A percentile compares a stretch with the other conserved stretches of the same genome.
Conservation (phyloP, 1,140 invertebrate species). For the Zaprionus tsacasi region DNA sequence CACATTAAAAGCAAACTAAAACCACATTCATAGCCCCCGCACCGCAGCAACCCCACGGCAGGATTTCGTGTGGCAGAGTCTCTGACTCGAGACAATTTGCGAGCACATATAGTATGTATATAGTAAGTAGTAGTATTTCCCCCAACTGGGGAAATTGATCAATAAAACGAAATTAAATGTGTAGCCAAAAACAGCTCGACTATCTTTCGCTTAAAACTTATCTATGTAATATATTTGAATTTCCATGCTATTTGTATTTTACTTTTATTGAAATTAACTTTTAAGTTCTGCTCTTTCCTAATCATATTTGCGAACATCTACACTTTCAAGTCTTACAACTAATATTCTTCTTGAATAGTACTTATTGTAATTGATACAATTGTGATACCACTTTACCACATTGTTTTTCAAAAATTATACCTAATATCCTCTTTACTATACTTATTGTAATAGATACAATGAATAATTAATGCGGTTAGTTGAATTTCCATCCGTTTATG, state of each 20-base stretch:
- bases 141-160: conserved; percentile 3
- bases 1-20: conserved; percentile 33
- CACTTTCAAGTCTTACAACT: not conserved
- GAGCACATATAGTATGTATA: not conserved
- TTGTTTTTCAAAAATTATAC: not conserved
- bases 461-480: conserved; percentile 34
- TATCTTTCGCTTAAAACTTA: not conserved
- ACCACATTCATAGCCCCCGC: conserved; percentile 4
- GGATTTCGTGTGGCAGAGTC: not conserved
- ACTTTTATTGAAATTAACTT: not conserved
- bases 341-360: not conserved
- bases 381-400: not conserved
- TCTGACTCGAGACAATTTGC: conserved; percentile 5
- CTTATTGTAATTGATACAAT: conserved; percentile 8
- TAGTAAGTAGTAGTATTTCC: not conserved
- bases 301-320: not conserved
- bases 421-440: not conserved
- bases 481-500: conserved; percentile 23
- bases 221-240: not conserved
- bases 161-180: conserved; percentile 8
- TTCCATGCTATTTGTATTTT: not conserved
- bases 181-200: not conserved
- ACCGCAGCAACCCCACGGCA: not conserved
- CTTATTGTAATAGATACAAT: conserved; percentile 22
- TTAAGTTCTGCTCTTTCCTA: not conserved